Percentiles rank a stretch among this genome's conserved stretches.
These are phyloP conservation scores for Cartodere bifasciata DNA, from an alignment of 2,888 invertebrate genomes.

Conservation along the genomic window DNA sequence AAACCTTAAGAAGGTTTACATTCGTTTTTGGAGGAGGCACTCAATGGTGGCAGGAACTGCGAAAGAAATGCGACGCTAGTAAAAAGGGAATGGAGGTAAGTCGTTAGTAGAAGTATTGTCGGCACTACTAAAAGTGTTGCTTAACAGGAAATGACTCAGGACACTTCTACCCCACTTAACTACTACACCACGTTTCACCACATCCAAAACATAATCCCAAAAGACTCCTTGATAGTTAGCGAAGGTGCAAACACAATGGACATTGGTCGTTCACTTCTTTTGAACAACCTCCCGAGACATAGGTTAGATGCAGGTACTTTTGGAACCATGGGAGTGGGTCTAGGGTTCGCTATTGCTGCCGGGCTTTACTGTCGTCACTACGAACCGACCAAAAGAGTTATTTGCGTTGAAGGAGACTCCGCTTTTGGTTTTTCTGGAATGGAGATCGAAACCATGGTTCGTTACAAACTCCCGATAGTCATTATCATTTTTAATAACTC, in stretches of 20 bases:
- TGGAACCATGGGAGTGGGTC: constrained; percentile 94
- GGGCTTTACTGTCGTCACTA: constrained; percentile 78
- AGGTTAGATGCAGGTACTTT: constrained; percentile 92
- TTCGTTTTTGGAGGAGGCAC: constrained; percentile 44
- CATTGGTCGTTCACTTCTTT: constrained; percentile 79
- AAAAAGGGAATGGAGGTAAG: constrained; percentile 52
- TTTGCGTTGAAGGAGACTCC: constrained; percentile 94
- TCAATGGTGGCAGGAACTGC: constrained; percentile 68
- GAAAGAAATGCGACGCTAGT: constrained; percentile 60
- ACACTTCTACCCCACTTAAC: constrained; percentile 69
- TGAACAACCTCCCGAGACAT: constrained; percentile 74
- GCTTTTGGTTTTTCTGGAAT: constrained; percentile 98
- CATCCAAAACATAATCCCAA: constrained; percentile 61
- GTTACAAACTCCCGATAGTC: constrained; percentile 83
- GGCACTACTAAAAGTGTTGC: no score
- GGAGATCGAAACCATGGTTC: constrained; percentile 94
- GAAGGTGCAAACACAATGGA: constrained; percentile 99
- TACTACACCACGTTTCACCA: constrained; percentile 88
- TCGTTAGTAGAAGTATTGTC: constrained; percentile 14
- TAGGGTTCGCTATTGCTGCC: constrained; percentile 85
- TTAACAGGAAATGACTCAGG: constrained; percentile 53
- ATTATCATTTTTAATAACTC: constrained; percentile 91
- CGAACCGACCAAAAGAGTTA: constrained; percentile 67
- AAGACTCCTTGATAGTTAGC: constrained; percentile 82
- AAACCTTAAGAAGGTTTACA: constrained; percentile 43